A percentile compares a stretch with the other conserved stretches of the same genome.
phyloP scores from a whole-genome alignment of 2,113 vertebrate species.

The Pelecanus crispus region DNA sequence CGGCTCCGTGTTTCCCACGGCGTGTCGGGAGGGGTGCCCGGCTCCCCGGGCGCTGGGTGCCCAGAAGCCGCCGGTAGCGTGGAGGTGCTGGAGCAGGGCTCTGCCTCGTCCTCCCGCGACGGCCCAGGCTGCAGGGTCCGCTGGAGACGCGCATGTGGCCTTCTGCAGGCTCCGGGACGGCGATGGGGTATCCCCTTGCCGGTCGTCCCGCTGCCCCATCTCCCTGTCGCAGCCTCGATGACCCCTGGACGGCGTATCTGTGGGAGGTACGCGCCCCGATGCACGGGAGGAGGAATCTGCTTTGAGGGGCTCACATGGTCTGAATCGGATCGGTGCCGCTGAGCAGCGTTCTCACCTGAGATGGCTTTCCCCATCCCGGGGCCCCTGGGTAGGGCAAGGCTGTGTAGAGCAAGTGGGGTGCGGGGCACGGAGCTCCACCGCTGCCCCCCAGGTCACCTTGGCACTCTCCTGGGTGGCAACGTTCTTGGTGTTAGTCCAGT shows the following conservation, averaged over 20 bases:
- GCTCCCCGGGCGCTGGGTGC: neutral
- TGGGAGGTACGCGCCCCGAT: fast-evolving
- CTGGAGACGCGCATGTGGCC: neutral
- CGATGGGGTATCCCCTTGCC: neutral
- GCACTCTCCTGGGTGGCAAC: neutral
- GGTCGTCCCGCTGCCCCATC: neutral
- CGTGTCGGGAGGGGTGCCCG: neutral
- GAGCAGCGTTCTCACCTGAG: neutral
- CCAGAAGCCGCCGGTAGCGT: neutral
- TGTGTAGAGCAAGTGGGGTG: neutral
- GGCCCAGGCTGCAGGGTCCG: neutral
- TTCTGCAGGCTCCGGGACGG: neutral
- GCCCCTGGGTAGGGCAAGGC: neutral
- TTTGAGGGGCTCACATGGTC: neutral
- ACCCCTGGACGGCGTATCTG: neutral
- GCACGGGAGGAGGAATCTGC: neutral
- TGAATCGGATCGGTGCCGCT: neutral
- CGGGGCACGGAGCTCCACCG: neutral
- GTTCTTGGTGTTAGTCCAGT: neutral
- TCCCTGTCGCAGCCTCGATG: neutral
- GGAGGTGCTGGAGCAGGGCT: neutral
- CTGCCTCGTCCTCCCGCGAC: neutral
- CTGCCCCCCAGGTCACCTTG: slow-evolving; percentile 49
- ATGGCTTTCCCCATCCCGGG: neutral
- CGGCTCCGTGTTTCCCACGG: neutral